These are phyloP conservation scores for Podarcis siculus DNA, from an alignment of 2,797 vertebrate genomes.

Conservation along the genomic window DNA sequence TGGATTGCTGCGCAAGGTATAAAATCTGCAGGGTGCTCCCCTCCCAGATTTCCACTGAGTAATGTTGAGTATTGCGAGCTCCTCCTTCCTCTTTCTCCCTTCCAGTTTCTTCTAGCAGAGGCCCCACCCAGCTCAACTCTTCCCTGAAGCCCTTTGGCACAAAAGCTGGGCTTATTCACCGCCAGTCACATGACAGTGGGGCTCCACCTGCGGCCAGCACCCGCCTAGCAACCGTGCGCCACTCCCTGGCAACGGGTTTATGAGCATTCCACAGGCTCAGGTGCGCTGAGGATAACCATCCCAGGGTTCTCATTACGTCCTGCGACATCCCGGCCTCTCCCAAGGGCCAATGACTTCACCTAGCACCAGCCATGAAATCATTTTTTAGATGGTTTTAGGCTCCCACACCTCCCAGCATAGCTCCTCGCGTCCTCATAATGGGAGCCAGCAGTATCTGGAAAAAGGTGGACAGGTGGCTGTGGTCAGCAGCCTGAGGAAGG, in stretches of 20 bases:
- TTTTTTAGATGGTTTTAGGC: neutral
- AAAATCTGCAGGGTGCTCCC: neutral
- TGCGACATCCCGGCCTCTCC: neutral
- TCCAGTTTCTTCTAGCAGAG: slow-evolving; percentile 4
- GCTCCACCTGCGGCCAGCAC: slow-evolving; percentile 12
- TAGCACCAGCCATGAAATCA: neutral
- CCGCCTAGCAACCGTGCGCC: slow-evolving; percentile 8
- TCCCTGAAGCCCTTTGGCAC: slow-evolving; percentile 3
- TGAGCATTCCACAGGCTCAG: slow-evolving; percentile 24
- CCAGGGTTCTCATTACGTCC: neutral
- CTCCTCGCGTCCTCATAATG: neutral
- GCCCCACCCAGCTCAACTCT: neutral
- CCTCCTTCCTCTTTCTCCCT: neutral
- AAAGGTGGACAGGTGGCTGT: neutral
- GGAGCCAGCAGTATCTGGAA: neutral
- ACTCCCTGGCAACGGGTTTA: slow-evolving; percentile 22
- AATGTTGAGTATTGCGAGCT: neutral
- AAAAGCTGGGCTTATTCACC: neutral
- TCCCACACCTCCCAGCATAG: neutral
- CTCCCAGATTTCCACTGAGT: too few relatives aligned
- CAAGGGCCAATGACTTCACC: neutral
- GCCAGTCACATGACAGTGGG: neutral
- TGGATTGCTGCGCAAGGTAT: neutral
- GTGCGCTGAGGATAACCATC: neutral
- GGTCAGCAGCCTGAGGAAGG: neutral